Evolutionary conservation across 2,888 invertebrate genomes (phyloP), one percentile per base, ranked within the genome.

Genomic region (Mermis nigrescens): DNA sequence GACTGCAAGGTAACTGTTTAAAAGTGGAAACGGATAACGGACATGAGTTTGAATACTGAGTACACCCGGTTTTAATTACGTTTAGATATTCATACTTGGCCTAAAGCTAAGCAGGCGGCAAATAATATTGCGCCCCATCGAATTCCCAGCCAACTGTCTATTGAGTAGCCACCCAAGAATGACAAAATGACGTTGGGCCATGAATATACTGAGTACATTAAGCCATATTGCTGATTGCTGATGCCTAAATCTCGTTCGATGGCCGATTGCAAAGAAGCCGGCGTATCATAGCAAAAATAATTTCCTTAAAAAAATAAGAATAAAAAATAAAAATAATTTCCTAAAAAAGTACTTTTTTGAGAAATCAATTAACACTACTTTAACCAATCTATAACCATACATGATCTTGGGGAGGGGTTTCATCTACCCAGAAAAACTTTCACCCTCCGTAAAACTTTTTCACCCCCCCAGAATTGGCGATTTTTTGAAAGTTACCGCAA

Each of bases 211-310:
- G 86, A 85, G 76, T 95, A 95, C 53, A 95, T 79, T 62, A 84
- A 77, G 63, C 86, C 83, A 78, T 86, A 95, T 74, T 86, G 80
- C 4, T 84, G 82, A 60, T 85, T 86, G 57, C 81, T 80, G 64
- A 95, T 78, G 64, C 82, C 78, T 69, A 91, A 78, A 71, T 91
- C 91, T 64, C 78, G 75, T 69, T 82, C 82, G 73, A 88, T 90
- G 28, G 2, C 4, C 3, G 28, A 46, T 31, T 60, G 32, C 57
- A 60, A 29, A 1, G 60, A 55, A 2, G 60, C 57, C 3, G 60
- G 57, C 29, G 55, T 60, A 46, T 60, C 60, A 46, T 46, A 57
- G 46, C 60, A 60, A 32, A 46, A 60, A 46, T 60, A 60, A 27
- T 22, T 46, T 2, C 60, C 60, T 60, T 26, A 32, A 58, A 32